Percentiles rank a stretch among this genome's conserved stretches.
Conservation (phyloP, 2,113 vertebrate species). For the Crotophaga sulcirostris region DNA sequence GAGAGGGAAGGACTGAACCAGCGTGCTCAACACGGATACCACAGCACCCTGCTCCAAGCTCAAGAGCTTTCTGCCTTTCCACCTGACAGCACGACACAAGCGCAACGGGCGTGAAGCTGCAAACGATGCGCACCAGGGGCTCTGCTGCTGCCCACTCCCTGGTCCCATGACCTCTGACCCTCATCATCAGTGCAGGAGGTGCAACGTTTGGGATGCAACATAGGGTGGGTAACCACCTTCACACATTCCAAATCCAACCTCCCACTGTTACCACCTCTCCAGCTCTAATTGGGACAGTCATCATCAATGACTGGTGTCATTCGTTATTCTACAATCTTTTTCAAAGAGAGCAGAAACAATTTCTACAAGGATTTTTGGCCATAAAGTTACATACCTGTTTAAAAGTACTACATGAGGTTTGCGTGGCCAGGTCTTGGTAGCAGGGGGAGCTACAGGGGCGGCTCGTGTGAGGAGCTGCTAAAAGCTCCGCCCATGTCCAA, state of each 20-base stretch:
- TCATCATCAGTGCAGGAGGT: neutral
- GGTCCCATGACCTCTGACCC: neutral
- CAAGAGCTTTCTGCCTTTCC: neutral
- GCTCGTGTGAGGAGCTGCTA: neutral
- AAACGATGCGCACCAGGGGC: accelerated
- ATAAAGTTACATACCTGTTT: neutral
- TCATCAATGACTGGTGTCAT: accelerated
- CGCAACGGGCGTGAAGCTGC: neutral
- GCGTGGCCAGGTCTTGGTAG: neutral
- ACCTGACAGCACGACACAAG: accelerated
- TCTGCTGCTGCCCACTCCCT: neutral
- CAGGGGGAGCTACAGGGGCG: too few relatives aligned
- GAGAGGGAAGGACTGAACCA: neutral
- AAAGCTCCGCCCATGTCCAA: too few relatives aligned
- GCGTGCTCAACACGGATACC: neutral
- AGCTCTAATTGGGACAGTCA: neutral
- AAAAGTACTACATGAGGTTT: neutral
- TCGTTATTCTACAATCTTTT: neutral
- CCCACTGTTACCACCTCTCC: neutral
- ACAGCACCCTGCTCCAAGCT: neutral
- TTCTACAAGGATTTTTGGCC: neutral
- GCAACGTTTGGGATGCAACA: accelerated
- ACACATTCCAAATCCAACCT: too few relatives aligned
- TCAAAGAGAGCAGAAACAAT: neutral
- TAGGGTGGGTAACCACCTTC: too few relatives aligned